These are phyloP conservation scores for Alethe castanea DNA, from an alignment of 2,113 vertebrate genomes.

Conservation along the genomic window DNA sequence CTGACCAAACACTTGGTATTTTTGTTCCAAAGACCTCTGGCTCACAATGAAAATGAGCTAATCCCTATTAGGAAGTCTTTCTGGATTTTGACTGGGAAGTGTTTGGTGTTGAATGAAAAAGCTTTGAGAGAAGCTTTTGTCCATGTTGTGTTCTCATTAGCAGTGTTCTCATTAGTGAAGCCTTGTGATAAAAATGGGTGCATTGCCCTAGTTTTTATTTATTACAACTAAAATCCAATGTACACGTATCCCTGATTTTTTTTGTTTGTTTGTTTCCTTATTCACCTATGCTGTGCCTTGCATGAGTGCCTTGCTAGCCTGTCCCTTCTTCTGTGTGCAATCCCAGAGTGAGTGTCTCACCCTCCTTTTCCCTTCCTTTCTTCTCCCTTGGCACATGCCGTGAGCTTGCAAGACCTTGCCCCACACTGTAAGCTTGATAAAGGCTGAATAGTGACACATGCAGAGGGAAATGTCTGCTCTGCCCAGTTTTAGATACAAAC, in stretches of 20 bases:
- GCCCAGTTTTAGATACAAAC: background rate
- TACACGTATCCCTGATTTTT: background rate
- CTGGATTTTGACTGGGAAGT: constrained; percentile 42
- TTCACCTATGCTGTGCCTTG: background rate
- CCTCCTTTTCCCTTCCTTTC: background rate
- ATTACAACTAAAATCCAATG: background rate
- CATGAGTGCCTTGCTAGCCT: background rate
- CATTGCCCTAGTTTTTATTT: constrained; percentile 23
- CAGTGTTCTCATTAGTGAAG: constrained; percentile 38
- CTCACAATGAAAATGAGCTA: constrained; percentile 51
- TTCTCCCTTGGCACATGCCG: background rate
- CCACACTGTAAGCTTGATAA: background rate
- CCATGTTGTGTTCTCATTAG: constrained; percentile 50
- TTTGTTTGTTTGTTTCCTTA: background rate
- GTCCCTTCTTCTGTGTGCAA: background rate
- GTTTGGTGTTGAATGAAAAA: constrained; percentile 26
- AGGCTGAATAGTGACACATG: background rate
- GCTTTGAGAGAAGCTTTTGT: constrained; percentile 52
- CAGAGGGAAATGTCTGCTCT: background rate
- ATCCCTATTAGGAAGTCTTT: constrained; percentile 39
- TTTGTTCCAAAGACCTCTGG: constrained; percentile 24
- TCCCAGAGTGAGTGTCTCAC: background rate
- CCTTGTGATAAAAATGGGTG: constrained; percentile 22
- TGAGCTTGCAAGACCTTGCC: background rate
- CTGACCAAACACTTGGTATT: constrained; percentile 39